phyloP scores from a whole-genome alignment of 2,113 vertebrate genomes.

The Calypte anna region DNA sequence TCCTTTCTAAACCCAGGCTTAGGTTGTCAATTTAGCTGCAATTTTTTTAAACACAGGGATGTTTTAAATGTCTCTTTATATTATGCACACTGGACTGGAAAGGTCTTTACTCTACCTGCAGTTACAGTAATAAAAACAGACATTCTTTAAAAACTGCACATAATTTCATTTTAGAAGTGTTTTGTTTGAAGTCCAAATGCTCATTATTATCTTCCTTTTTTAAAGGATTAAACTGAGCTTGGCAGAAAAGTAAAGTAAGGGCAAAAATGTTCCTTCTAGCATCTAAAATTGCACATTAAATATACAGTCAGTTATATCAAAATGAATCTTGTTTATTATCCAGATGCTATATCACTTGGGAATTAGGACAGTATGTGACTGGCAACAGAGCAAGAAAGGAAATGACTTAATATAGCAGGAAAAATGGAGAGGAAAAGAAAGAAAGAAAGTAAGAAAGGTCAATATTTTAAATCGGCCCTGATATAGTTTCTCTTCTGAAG shows the following conservation, averaged over 20 bases:
- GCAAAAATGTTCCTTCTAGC: not conserved
- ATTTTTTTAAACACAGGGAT: not conserved
- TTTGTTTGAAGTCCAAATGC: not conserved
- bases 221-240: not conserved
- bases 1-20: not conserved
- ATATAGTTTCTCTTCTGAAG: not conserved
- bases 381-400: not conserved
- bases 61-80: not conserved
- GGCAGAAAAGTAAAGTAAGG: not conserved
- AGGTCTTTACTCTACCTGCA: not conserved
- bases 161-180: not conserved
- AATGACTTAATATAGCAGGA: not conserved
- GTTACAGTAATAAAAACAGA: not conserved
- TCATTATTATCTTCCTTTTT: not conserved
- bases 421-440: not conserved
- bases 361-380: not conserved
- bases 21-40: not conserved
- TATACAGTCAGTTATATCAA: not conserved
- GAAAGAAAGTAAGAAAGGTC: not conserved
- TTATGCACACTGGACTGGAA: not conserved
- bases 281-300: not conserved
- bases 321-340: not conserved
- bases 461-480: not conserved
- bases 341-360: not conserved
- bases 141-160: not conserved